Percentiles rank a stretch among this genome's conserved stretches.
Evolutionary conservation across 92 coral and sea anemone genomes (phyloP).

Genomic region (Palythoa caribaeorum): DNA sequence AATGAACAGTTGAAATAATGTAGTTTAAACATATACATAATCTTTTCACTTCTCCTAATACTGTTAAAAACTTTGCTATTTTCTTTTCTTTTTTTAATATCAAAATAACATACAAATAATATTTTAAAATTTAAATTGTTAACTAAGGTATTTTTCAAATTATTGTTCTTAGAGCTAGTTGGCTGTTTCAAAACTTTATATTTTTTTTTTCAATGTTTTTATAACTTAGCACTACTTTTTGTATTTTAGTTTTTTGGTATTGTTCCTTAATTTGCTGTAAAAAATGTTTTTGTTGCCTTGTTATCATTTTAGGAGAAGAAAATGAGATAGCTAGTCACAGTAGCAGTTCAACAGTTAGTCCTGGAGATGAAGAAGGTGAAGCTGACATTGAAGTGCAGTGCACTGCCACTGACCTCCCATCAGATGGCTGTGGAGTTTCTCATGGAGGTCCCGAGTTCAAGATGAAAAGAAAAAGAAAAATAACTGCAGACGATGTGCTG

Average conservation of each 20-base stretch:
- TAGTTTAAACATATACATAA: not conserved
- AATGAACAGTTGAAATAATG: not conserved
- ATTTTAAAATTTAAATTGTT: not conserved
- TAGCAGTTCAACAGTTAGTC: not conserved
- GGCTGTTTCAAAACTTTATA: not conserved
- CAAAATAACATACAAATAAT: not conserved
- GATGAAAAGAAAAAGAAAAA: conserved; percentile 1
- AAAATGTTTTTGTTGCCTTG: not conserved
- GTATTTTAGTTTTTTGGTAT: not conserved
- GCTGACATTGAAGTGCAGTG: not conserved
- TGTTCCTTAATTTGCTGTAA: conserved; percentile 2
- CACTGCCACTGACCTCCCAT: not conserved
- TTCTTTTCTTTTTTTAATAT: not conserved
- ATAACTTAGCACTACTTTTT: not conserved
- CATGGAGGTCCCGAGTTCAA: not conserved
- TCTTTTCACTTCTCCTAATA: not conserved
- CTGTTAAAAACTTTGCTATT: not conserved
- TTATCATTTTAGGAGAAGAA: conserved; percentile 9
- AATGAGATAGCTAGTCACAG: not conserved
- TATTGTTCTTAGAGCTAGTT: not conserved
- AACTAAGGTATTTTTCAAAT: not conserved
- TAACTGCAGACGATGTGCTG: not conserved
- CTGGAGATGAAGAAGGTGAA: not conserved
- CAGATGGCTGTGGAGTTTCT: conserved; percentile 2
- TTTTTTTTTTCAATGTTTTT: not conserved